Evolutionary conservation across 2,888 invertebrate species (phyloP).

Genomic region (Luperina testacea): DNA sequence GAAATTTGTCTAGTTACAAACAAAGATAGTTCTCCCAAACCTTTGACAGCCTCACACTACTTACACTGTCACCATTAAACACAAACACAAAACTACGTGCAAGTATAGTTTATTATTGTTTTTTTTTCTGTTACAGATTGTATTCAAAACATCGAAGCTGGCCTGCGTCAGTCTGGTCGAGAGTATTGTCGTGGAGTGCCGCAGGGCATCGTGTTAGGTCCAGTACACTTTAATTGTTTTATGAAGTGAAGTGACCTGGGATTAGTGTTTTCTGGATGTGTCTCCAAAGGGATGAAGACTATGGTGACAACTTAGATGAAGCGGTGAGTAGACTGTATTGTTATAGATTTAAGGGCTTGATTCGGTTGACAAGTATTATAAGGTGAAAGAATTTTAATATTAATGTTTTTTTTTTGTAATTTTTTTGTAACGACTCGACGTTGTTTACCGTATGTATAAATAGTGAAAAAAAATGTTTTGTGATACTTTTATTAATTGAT

Average conservation of each 20-base stretch:
- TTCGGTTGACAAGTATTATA: not conserved
- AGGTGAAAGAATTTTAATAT: not conserved
- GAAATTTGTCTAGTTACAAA: not conserved
- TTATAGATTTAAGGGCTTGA: not conserved
- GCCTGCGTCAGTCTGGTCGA: conserved; percentile 80
- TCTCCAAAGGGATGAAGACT: conserved; percentile 86
- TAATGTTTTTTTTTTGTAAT: not conserved
- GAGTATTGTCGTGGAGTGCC: conserved; percentile 80
- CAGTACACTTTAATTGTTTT: conserved; percentile 65
- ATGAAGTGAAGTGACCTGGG: conserved; percentile 72
- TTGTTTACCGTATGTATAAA: not conserved
- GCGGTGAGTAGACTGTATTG: conserved; percentile 77
- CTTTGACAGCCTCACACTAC: conserved; percentile 66
- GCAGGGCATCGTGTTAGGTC: conserved; percentile 77
- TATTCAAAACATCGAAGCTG: conserved; percentile 87
- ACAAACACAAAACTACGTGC: conserved; percentile 73
- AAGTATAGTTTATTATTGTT: conserved; percentile 87
- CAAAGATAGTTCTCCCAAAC: conserved; percentile 55
- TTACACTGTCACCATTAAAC: conserved; percentile 67
- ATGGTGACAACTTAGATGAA: conserved; percentile 82
- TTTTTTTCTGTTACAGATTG: conserved; percentile 89
- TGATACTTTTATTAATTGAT: not conserved
- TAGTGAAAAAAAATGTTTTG: not conserved
- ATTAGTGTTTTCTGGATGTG: conserved; percentile 86
- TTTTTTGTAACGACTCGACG: not conserved